phyloP scores from a whole-genome alignment of 1,140 invertebrate genomes.

The Orchesella cincta region DNA sequence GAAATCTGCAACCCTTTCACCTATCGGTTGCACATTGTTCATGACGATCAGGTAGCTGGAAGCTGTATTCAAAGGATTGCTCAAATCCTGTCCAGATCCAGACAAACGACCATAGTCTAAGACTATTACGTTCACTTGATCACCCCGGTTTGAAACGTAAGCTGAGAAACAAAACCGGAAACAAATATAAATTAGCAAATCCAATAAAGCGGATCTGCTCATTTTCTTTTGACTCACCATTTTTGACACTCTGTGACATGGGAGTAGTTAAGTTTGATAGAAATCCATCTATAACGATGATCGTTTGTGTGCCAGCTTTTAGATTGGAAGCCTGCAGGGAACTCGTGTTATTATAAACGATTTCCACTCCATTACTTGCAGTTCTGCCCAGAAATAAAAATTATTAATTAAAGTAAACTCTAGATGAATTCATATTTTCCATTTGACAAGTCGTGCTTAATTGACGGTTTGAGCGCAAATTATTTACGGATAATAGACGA shows the following conservation, averaged over 20 bases:
- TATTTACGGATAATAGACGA: too few species aligned
- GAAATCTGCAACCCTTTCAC: slow-evolving; percentile 33
- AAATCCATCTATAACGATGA: slow-evolving; percentile 37
- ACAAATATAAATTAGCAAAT: neutral
- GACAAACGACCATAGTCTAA: slow-evolving; percentile 37
- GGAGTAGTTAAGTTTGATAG: slow-evolving; percentile 34
- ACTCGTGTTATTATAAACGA: neutral
- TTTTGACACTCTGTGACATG: slow-evolving; percentile 25
- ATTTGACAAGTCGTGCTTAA: too few species aligned
- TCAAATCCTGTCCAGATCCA: slow-evolving; percentile 2
- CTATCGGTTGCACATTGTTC: slow-evolving; percentile 31
- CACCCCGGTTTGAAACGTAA: neutral
- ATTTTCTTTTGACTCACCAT: neutral
- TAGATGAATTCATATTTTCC: too few species aligned
- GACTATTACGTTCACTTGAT: slow-evolving; percentile 29
- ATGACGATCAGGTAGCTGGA: neutral
- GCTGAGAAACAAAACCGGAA: neutral
- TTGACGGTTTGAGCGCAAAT: too few species aligned
- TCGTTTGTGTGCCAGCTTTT: neutral
- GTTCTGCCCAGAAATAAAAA: neutral
- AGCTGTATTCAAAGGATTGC: neutral
- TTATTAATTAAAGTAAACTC: too few species aligned
- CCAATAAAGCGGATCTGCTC: neutral
- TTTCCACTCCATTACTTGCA: neutral
- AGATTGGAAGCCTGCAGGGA: slow-evolving; percentile 18